Conservation (phyloP, 2,797 vertebrate genomes). For the Setipinna tenuifilis region DNA sequence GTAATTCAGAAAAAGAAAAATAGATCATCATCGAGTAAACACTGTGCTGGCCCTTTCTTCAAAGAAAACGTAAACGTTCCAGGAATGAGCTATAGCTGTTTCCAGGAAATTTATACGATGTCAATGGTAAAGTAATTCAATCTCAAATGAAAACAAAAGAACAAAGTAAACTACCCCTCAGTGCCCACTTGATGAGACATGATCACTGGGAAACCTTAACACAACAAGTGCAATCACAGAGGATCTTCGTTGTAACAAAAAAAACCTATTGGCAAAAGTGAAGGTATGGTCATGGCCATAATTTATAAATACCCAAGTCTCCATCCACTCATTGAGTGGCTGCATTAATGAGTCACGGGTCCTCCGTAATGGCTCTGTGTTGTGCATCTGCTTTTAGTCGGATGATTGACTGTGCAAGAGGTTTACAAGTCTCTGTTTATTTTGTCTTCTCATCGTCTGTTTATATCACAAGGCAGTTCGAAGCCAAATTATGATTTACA, state of each 20-base stretch:
- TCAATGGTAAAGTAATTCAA: background rate
- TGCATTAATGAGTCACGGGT: background rate
- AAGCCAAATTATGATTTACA: constrained; percentile 22
- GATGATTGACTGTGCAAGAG: background rate
- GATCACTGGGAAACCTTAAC: too few relatives aligned
- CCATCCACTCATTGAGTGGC: too few relatives aligned
- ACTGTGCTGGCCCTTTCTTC: background rate
- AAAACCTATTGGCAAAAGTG: too few relatives aligned
- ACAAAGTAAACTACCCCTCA: background rate
- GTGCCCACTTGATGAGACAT: too few relatives aligned
- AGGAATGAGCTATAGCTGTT: background rate
- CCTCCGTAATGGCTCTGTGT: background rate
- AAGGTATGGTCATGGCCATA: too few relatives aligned
- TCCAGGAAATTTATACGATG: background rate
- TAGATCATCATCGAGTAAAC: background rate
- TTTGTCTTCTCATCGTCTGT: background rate
- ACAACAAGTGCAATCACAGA: too few relatives aligned
- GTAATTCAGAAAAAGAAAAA: background rate
- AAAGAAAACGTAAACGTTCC: background rate
- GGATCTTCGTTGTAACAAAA: too few relatives aligned
- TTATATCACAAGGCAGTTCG: background rate
- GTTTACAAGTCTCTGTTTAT: background rate
- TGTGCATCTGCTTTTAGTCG: background rate
- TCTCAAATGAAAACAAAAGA: too few relatives aligned
- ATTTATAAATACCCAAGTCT: too few relatives aligned